These are phyloP conservation scores for Palythoa grandiflora DNA, from an alignment of 92 coral and sea anemone genomes.

Conservation along the genomic window DNA sequence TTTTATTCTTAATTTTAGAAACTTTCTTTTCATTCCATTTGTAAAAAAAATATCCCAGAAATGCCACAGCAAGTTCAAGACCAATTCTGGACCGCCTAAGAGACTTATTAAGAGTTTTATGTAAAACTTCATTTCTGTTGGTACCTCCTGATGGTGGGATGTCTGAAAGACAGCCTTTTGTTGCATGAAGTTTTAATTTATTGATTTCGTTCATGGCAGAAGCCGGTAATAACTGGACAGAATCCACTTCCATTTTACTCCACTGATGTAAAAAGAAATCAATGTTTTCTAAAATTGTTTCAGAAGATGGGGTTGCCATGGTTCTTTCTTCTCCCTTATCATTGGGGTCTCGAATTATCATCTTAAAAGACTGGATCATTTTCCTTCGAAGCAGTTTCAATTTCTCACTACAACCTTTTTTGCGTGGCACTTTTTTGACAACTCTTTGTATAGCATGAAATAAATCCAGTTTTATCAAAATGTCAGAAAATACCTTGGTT, in stretches of 20 bases:
- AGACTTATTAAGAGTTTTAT: constrained; percentile 53
- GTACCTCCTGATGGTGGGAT: constrained; percentile 60
- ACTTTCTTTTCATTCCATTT: constrained; percentile 72
- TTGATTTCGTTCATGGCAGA: constrained; percentile 52
- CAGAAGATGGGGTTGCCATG: constrained; percentile 49
- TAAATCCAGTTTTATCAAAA: not conserved
- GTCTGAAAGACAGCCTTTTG: constrained; percentile 60
- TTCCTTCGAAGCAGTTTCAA: constrained; percentile 43
- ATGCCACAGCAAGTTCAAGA: constrained; percentile 62
- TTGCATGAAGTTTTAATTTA: constrained; percentile 50
- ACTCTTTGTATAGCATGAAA: constrained; percentile 23
- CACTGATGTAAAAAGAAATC: constrained; percentile 45
- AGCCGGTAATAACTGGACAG: constrained; percentile 35
- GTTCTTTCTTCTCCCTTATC: constrained; percentile 45
- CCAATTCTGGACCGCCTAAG: constrained; percentile 74
- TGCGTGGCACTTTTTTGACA: constrained; percentile 35
- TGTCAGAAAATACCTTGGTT: not conserved
- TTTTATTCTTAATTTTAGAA: constrained; percentile 17
- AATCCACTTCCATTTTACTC: constrained; percentile 55
- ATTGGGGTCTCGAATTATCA: constrained; percentile 52
- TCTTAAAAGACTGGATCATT: constrained; percentile 41
- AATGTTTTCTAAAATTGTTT: constrained; percentile 36
- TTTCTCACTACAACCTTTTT: constrained; percentile 31
- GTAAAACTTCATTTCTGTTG: constrained; percentile 58
- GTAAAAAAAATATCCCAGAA: constrained; percentile 64